phyloP scores from a whole-genome alignment of 2,797 vertebrate species.

The Lindbergichthys nudifrons region DNA sequence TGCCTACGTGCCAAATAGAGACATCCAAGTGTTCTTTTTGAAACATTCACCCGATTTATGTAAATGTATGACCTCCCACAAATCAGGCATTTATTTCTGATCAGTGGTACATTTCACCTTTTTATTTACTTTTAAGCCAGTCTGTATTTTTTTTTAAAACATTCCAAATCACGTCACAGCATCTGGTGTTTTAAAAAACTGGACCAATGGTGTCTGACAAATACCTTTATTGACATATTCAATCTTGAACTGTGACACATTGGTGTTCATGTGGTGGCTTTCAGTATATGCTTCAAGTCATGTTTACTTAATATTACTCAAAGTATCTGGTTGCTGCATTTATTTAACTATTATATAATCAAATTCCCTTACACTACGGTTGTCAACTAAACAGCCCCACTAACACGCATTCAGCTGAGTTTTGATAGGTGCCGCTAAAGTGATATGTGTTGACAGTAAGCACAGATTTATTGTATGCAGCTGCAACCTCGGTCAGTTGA shows the following conservation, averaged over 20 bases:
- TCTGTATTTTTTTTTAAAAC: not conserved
- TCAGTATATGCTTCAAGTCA: not conserved
- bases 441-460: not conserved
- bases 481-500: not conserved
- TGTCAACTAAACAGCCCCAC: not conserved
- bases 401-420: not conserved
- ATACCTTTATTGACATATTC: not conserved
- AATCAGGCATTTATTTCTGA: not conserved
- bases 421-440: conserved; percentile 1
- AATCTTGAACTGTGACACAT: not conserved
- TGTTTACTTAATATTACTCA: not conserved
- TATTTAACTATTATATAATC: not conserved
- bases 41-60: not conserved
- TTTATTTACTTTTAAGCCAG: not conserved
- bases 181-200: not conserved
- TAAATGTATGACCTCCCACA: not conserved
- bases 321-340: not conserved
- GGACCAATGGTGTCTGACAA: not conserved
- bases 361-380: not conserved
- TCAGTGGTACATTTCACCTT: not conserved
- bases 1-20: not conserved
- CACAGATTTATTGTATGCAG: conserved; percentile 2
- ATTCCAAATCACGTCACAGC: not conserved
- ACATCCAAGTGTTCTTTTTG: not conserved
- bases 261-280: not conserved